Base-by-base conservation (phyloP, 1,140 invertebrate species). In the Apis dorsata region DNA sequence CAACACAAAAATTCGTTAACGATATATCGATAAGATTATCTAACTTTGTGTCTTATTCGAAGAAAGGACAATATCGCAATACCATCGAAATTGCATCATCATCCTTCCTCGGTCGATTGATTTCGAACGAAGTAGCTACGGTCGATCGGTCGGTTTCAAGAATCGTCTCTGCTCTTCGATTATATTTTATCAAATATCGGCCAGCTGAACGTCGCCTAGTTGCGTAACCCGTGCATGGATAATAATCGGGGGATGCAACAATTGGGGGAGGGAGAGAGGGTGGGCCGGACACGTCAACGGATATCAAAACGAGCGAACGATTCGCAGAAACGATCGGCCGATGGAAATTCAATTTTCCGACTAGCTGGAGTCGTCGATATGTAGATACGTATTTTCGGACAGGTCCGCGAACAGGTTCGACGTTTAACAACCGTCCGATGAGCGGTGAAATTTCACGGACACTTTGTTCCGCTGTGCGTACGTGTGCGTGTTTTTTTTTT, bases 341-440 rank as follows among this genome's bases (percentile, higher is more conserved):
- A 88, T 88, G 84, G 86, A 84, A 88, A 88, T 88, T 88, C 87
- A 88, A 88, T 88, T 88, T 87, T 87, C 87, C 83, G 66, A 85
- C 79, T 81, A 81, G 79, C 71, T 24, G 71, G 71, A 57, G n/a
- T 81, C 79, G 79, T 66, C 79, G 62, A 74, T 74, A 74, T 49
- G 79, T 81, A 74, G 70, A 81, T 81, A 72, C 79, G 79, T 74
- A 75, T 81, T 75, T 81, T 81, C 34, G 71, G 79, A 81, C 79
- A 81, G 79, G 62, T 68, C 49, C 57, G 78, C 68, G 81, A 79
- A 83, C 73, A 55, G 86, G 85, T 72, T 62, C 78, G 81, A 85
- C 86, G 79, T 84, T 83, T 86, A 88, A 88, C 87, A 84, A 84
- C 80, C 34, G 65, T 86, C 80, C 89, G 83, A 84, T 82, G 82